Base-by-base conservation (phyloP, 2,113 vertebrate species). In the Sminthopsis crassicaudata region DNA sequence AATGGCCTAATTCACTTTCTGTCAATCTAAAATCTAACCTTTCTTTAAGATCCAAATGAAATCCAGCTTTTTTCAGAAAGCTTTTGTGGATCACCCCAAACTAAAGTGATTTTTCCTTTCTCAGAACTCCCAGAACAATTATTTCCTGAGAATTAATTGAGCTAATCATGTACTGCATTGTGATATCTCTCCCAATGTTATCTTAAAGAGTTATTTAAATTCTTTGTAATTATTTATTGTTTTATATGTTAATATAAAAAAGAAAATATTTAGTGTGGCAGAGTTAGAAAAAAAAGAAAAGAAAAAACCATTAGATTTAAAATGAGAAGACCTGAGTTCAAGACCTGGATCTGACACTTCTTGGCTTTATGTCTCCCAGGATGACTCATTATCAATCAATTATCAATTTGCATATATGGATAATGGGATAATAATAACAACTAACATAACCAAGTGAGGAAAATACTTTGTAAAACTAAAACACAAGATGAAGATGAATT, bases 201-300 rank as follows among this genome's bases (percentile, higher is more conserved):
- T 46, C 89, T 91, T 36, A 76, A 95, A 91, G n/a, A 51, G 9
- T 90, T 95, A 84, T 84, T 91, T 25, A 94, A 92, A 90, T 76
- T 6, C 5, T 84, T 84, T 84, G 67, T 84, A 84, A 16, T n/a
- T n/a, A 42, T 8, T n/a, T 30, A 67, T 67, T 84, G 67, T 84
- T 84, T 84, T 84, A 42, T 14, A 84, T 84, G 16, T 84, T 84
- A 84, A 22, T 84, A 16, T 22, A 22, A 84, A 84, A 84, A 84
- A 42, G 11, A 7, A 7, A 84, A n/a, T 5, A 84, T 84, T 5
- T 42, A 67, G 12, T n/a, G 14, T 84, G n/a, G 2, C 42, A 84
- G 67, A 84, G n/a, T n/a, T 2, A 84, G 19, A 57, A 67, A 67
- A 36, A 67, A 67, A 27, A 57, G 14, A 67, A 67, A 2, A 55